Base-by-base conservation (phyloP, 2,113 vertebrate genomes). In the Spea bombifrons region DNA sequence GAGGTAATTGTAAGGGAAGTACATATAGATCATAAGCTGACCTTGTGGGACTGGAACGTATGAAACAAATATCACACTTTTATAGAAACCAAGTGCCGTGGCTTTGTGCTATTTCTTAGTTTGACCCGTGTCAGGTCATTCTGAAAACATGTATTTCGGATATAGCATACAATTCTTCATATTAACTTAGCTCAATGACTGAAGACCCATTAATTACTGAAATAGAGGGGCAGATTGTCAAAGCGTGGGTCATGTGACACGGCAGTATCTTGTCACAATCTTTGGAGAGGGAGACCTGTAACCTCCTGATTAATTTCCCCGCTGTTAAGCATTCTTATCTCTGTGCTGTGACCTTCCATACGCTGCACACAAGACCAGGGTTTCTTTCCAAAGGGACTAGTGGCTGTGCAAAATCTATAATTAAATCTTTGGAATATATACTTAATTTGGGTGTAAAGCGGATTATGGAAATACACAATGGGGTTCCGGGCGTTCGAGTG, bases 351-450 rank as follows among this genome's bases (percentile, higher is more conserved):
- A 92, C 92, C 90, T 92, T 92, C 88, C 85, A 80, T 85, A 86
- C 86, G 84, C 86, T 82, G 85, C 87, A 76, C 84, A 84, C 85
- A 86, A 91, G 86, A 59, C 85, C 86, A 76, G 84, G 87, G 88
- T 88, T 90, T 90, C 88, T 91, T 91, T 92, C 90, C 89, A 89
- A 89, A 89, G 89, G 88, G 91, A 91, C 90, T 86, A 67, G 84
- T 87, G 85, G 86, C 87, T 91, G 90, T 88, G 85, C 76, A 90
- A 88, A 90, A 93, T 92, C 91, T 92, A 91, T 92, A 93, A 92
- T 93, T 92, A 91, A 87, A 93, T 93, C 92, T 90, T 86, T 84
- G 88, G 82, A 84, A 84, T 90, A 84, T 83, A 87, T 84, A 83
- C 87, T 86, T 78, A 85, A 83, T 87, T 78, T 84, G 86, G 84